Evolutionary conservation across 2,113 vertebrate genomes (phyloP).

Genomic region (Burhinus oedicnemus): DNA sequence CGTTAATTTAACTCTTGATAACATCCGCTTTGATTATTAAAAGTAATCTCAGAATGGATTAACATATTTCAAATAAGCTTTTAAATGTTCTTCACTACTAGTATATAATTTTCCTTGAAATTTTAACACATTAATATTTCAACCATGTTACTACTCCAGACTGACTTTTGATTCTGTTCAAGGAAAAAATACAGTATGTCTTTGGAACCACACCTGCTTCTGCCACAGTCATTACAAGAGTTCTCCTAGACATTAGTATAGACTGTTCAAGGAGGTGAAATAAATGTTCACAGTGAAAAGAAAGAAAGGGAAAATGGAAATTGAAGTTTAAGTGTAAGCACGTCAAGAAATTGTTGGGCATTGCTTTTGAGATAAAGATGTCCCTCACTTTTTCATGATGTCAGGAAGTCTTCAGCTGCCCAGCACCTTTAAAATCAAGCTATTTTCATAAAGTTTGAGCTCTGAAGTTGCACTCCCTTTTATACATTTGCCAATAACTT

Average conservation of each 20-base stretch:
- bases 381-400: background rate
- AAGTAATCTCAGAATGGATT: background rate
- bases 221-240: background rate
- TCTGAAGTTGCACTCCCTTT: background rate
- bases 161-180: background rate
- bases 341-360: background rate
- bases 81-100: background rate
- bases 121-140: background rate
- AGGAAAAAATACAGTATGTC: background rate
- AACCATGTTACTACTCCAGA: background rate
- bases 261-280: background rate
- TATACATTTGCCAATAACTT: background rate
- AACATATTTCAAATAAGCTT: background rate
- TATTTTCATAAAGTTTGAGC: background rate
- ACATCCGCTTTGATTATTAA: background rate
- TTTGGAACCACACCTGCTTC: background rate
- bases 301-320: background rate
- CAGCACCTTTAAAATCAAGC: background rate
- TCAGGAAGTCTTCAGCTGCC: background rate
- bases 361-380: background rate
- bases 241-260: background rate
- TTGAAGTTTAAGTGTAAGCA: background rate
- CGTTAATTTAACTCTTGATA: background rate
- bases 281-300: background rate
- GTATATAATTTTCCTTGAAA: background rate